Percentiles rank a stretch among this genome's conserved stretches.
Conservation (phyloP, 2,113 vertebrate genomes). For the Corvus hawaiiensis region DNA sequence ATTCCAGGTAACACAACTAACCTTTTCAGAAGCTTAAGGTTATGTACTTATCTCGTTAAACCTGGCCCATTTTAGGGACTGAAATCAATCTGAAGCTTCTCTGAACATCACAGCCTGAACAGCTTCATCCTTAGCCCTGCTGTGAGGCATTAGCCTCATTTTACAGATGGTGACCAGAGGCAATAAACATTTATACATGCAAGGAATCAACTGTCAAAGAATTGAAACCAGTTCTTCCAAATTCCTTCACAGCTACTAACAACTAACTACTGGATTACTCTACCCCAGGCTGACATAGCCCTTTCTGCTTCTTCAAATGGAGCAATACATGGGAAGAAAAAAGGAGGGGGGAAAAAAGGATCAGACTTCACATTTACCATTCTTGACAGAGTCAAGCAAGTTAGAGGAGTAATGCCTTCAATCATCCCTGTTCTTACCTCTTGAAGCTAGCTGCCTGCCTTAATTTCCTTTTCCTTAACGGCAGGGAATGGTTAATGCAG, state of each 20-base stretch:
- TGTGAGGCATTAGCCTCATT: neutral
- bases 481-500: neutral
- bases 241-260: neutral
- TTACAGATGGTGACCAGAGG: slow-evolving; percentile 6
- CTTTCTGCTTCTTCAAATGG: neutral
- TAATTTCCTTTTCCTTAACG: neutral
- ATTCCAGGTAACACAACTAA: neutral
- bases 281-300: neutral
- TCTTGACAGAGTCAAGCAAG: neutral
- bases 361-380: neutral
- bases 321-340: neutral
- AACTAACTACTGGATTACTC: neutral
- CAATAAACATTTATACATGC: neutral
- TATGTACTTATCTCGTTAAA: neutral
- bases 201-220: neutral
- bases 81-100: neutral
- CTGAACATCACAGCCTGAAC: neutral
- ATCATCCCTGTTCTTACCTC: neutral
- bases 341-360: rapidly evolving
- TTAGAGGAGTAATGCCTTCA: neutral
- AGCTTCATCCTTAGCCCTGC: neutral
- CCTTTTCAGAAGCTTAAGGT: neutral
- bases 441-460: neutral
- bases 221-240: slow-evolving; percentile 35
- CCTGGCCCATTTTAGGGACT: neutral